These are phyloP conservation scores for Corvus cornix DNA, from an alignment of 2,113 vertebrate species.

Conservation along the genomic window DNA sequence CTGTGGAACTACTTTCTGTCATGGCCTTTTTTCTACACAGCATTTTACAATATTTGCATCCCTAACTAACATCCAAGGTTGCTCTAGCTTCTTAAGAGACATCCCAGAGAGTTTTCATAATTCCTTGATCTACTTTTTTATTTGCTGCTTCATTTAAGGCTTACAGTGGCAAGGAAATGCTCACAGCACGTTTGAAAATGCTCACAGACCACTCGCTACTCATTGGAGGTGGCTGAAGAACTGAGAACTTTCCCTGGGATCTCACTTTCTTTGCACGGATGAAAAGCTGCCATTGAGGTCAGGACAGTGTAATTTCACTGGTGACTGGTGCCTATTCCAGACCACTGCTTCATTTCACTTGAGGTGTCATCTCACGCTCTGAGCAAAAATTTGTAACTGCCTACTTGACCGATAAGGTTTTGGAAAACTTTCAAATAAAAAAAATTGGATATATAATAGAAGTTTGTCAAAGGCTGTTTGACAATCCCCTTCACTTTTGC, in stretches of 20 bases:
- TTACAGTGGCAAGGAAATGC: not conserved
- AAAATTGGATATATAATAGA: not conserved
- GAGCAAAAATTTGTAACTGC: not conserved
- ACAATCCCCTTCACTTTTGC: not conserved
- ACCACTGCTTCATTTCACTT: conserved; percentile 59
- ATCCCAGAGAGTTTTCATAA: not conserved
- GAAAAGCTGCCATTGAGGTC: conserved; percentile 65
- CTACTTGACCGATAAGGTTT: conserved; percentile 69
- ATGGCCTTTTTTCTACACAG: not conserved
- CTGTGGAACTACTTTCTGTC: not conserved
- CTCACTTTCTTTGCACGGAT: conserved; percentile 31
- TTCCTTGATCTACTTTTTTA: not conserved
- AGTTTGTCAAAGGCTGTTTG: not conserved
- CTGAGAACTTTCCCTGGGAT: conserved; percentile 55
- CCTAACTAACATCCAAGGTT: not conserved
- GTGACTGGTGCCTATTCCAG: conserved; percentile 67
- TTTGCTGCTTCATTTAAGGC: not conserved
- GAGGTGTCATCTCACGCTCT: not conserved
- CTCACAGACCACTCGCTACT: not conserved
- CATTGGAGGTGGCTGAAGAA: conserved; percentile 60
- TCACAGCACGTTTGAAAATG: not conserved
- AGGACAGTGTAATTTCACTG: conserved; percentile 76
- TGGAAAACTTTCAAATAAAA: not conserved
- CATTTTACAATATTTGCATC: not conserved
- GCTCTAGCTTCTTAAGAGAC: not conserved